These are phyloP conservation scores for Eulemur rufifrons DNA, from an alignment of 2,113 vertebrate species.

Conservation along the genomic window DNA sequence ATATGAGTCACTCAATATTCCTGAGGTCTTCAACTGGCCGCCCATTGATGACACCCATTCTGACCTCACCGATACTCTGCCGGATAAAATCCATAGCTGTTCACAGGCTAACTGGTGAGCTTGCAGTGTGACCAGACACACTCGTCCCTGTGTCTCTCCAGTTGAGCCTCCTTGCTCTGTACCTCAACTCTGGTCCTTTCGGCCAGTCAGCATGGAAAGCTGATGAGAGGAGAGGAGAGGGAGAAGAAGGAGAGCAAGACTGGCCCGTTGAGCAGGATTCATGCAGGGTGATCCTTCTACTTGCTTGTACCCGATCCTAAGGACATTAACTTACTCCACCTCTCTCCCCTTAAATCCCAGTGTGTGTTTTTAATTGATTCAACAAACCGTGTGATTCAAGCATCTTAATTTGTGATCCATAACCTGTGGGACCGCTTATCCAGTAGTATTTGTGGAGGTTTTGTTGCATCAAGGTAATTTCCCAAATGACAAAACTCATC, in stretches of 20 bases:
- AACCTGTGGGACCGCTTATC: neutral
- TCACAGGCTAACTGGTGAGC: neutral
- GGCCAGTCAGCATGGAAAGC: neutral
- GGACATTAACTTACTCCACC: neutral
- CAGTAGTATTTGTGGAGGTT: neutral
- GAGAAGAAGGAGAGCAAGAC: neutral
- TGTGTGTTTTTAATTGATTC: constrained; percentile 38
- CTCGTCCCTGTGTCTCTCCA: neutral
- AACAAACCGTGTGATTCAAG: constrained; percentile 23
- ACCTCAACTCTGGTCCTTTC: neutral
- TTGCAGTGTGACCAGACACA: neutral
- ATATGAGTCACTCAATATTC: neutral
- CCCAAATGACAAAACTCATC: constrained; percentile 45
- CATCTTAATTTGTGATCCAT: constrained; percentile 16
- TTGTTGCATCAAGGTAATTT: constrained; percentile 35
- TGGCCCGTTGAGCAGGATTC: neutral
- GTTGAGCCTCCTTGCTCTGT: neutral
- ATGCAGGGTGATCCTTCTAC: neutral
- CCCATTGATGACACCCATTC: neutral
- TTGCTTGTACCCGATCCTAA: neutral
- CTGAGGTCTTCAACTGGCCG: neutral
- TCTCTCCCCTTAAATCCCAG: neutral
- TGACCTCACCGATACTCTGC: neutral
- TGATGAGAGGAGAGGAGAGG: neutral
- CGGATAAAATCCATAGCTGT: neutral